Evolutionary conservation across 2,797 vertebrate species (phyloP), one percentile per base, ranked within the genome.

Genomic region (Fistularia tabacaria): DNA sequence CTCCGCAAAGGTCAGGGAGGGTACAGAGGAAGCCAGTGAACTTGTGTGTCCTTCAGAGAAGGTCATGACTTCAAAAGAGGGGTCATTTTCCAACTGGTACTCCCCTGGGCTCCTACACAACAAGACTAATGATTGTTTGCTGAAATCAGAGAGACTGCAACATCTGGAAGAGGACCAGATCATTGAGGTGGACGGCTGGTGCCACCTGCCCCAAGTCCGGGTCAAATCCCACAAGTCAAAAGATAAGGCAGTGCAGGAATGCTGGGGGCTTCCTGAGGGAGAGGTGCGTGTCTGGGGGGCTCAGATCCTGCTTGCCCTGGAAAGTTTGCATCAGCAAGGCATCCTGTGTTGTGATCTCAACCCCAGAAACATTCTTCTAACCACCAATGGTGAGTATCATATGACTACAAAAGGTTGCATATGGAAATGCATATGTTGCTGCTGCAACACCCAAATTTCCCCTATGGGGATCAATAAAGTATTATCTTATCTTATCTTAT

Each of bases 301-400:
- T 0, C 94, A 99, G 89, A 90, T 93, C 37, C 87, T 99, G 46
- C 68, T 98, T 84, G 95, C 95, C 3, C 79, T 99, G 62, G 96
- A 98, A 68, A 95, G 92, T 25, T 91, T 99, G 64, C 97, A 99
- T 48, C 89, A 98, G 70, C 95, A 99, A 77, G 95, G 96, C 14
- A 83, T 99, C 36, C 53, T 98, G 59, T 99, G 97, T 84, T 90
- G 88, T 54, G 97, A 99, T 66, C 94, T 99, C 69, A 98, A 96
- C 67, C 96, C 97, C 10, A 92, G 89, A 76, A 99, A 99, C 60
- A 70, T 99, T 70, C 91, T 99, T 14, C 89, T 99, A 51, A 93
- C 92, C 56, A 86, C 85, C 71, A 90, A 90, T 0, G 95, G 97
- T 99, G 84, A 83, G 92, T 84, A 6, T 43, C 6, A 39, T 40